phyloP scores from a whole-genome alignment of 1,140 invertebrate species.

The Leptoteleia sp. region DNA sequence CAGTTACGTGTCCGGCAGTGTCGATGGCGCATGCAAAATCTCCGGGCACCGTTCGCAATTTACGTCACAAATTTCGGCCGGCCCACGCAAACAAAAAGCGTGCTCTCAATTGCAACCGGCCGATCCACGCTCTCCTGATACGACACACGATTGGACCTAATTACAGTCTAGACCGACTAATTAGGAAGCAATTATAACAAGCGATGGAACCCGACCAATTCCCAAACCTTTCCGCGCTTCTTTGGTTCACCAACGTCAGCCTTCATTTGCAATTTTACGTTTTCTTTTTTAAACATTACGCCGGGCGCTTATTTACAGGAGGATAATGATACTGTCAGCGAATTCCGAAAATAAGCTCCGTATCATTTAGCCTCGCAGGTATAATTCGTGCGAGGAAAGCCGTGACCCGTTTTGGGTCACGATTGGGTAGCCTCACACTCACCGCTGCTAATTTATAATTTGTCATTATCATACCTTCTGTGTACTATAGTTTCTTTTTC shows the following conservation, averaged over 20 bases:
- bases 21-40: conserved; percentile 56
- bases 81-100: neutral
- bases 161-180: conserved; percentile 65
- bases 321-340: conserved; percentile 22
- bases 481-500: conserved; percentile 74
- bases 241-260: conserved; percentile 38
- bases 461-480: conserved; percentile 55
- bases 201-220: conserved; percentile 21
- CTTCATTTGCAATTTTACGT: conserved; percentile 31
- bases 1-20: conserved; percentile 41
- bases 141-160: conserved; percentile 59
- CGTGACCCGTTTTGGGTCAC: conserved; percentile 8
- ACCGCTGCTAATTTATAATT: conserved; percentile 29
- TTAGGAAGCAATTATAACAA: conserved; percentile 67
- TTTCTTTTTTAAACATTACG: no score
- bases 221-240: conserved; percentile 54
- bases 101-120: conserved; percentile 2
- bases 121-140: neutral
- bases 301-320: conserved; percentile 22
- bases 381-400: conserved; percentile 13
- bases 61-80: conserved; percentile 28
- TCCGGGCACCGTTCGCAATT: conserved; percentile 17
- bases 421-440: neutral
- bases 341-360: conserved; percentile 38
- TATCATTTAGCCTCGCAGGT: conserved; percentile 55